These are phyloP conservation scores for Vultur gryphus DNA, from an alignment of 2,797 vertebrate genomes.

Conservation along the genomic window DNA sequence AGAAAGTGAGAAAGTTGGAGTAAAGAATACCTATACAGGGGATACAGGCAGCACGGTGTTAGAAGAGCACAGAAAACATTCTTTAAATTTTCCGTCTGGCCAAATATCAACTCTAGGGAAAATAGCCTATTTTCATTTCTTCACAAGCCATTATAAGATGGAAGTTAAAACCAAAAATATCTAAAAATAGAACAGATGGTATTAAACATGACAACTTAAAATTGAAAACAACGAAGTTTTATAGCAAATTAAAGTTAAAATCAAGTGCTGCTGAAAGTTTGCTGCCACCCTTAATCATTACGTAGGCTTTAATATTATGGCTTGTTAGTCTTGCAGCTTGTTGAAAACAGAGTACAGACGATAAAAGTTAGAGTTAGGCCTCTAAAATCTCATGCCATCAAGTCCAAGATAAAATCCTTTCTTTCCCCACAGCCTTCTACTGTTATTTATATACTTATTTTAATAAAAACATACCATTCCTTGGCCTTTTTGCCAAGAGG, in stretches of 20 bases:
- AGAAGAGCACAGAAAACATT: background rate
- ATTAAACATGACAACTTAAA: background rate
- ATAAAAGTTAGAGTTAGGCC: background rate
- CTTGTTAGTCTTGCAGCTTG: background rate
- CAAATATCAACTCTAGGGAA: background rate
- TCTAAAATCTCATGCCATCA: background rate
- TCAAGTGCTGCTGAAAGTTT: background rate
- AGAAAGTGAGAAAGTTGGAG: background rate
- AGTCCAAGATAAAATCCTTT: background rate
- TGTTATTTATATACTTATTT: background rate
- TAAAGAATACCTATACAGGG: background rate
- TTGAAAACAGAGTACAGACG: background rate
- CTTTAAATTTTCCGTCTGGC: background rate
- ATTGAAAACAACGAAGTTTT: background rate
- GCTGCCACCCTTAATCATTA: background rate
- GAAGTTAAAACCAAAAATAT: background rate
- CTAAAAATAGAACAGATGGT: background rate
- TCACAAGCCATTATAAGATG: background rate
- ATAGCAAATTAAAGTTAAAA: background rate
- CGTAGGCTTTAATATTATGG: background rate
- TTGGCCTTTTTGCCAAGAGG: constrained; percentile 79
- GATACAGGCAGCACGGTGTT: background rate
- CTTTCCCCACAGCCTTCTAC: background rate
- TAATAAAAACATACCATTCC: constrained; percentile 78
- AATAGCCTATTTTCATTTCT: background rate